A percentile compares a stretch with the other conserved stretches of the same genome.
Evolutionary conservation across 2,888 invertebrate genomes (phyloP).

Genomic region (Tipula lateralis): DNA sequence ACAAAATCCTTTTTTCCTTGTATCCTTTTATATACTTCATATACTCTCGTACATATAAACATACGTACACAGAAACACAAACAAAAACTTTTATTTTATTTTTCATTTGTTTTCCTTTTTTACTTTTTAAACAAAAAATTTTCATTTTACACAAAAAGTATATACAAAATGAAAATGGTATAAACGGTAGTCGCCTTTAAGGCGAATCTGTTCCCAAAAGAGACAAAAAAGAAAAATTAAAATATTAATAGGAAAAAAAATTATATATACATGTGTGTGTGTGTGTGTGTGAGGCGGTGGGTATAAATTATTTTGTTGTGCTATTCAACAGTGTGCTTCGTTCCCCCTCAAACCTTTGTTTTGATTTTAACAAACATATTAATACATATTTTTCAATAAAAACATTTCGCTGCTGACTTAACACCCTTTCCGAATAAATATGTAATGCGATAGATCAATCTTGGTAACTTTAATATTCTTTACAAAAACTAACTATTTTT

Average conservation of each 20-base stretch:
- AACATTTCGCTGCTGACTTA: not conserved
- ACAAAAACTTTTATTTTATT: not conserved
- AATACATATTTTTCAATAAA: not conserved
- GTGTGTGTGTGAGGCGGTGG: not conserved
- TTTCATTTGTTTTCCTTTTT: not conserved
- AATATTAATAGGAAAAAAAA: slow-evolving; percentile 3
- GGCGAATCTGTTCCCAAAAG: not conserved
- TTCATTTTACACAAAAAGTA: not conserved
- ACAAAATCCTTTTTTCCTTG: not conserved
- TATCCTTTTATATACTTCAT: not conserved
- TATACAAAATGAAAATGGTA: not conserved
- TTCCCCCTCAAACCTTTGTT: not conserved
- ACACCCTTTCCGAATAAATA: not conserved
- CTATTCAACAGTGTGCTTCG: not conserved
- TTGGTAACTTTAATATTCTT: not conserved
- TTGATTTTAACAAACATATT: not conserved
- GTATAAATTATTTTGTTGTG: not conserved
- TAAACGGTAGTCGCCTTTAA: not conserved
- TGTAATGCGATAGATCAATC: not conserved
- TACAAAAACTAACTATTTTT: not conserved
- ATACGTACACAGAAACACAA: not conserved
- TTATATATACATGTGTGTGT: not conserved
- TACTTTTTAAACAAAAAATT: not conserved
- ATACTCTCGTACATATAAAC: not conserved
- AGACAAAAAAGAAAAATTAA: not conserved